phyloP scores from a whole-genome alignment of 2,113 vertebrate species.

The Uria lomvia region DNA sequence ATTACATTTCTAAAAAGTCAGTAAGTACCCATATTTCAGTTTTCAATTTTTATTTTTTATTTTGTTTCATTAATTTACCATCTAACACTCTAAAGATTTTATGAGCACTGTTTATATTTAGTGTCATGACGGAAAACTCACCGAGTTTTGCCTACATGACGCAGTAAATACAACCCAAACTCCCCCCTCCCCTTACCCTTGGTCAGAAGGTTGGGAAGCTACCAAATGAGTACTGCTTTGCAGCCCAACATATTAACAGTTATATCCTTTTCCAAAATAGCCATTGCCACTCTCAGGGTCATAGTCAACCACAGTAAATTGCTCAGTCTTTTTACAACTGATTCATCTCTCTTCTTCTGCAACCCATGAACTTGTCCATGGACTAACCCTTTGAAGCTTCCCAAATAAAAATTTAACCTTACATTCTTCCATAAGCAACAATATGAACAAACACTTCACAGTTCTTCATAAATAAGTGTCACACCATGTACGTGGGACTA shows the following conservation, averaged over 20 bases:
- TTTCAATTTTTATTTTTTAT: conserved; percentile 30
- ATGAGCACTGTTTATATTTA: neutral
- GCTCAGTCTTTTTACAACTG: neutral
- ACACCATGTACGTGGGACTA: neutral
- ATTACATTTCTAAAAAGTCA: conserved; percentile 10
- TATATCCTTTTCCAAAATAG: neutral
- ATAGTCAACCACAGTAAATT: neutral
- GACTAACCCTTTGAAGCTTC: neutral
- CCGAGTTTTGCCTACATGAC: neutral
- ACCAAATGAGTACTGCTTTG: neutral
- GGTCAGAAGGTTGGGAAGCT: neutral
- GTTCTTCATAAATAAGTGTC: neutral
- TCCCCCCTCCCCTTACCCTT: neutral
- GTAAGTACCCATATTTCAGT: conserved; percentile 13
- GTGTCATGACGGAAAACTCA: neutral
- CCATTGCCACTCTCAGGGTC: neutral
- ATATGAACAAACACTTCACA: neutral
- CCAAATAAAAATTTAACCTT: neutral
- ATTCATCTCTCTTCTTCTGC: neutral
- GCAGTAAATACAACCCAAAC: neutral
- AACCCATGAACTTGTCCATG: neutral
- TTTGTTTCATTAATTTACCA: conserved; percentile 50
- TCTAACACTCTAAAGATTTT: neutral
- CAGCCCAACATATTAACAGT: neutral
- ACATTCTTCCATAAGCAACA: neutral